Evolutionary conservation across 2,797 vertebrate species (phyloP), one percentile per base, ranked within the genome.

Genomic region (Gallirallus australis): DNA sequence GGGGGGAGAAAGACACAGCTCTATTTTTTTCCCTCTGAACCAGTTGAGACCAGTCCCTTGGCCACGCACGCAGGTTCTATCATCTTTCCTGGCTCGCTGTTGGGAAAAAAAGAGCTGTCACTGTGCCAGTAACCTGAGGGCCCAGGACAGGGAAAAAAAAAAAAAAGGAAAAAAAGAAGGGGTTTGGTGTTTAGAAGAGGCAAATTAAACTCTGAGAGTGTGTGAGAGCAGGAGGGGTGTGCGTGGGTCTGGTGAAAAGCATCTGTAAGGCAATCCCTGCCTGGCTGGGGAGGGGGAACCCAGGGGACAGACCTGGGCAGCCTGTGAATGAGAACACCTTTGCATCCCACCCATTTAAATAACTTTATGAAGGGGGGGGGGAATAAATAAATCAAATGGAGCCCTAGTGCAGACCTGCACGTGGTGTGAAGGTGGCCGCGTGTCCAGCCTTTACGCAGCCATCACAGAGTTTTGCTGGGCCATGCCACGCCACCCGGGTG

Each of bases 41-140:
- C 98, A 98, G 98, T 98, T 98, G 97, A 98, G 98, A 98, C 99
- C 97, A 98, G 98, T 98, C 98, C 98, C 97, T 98, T 98, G 98
- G 98, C 98, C 98, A 98, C 94, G 98, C 96, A 98, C 93, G 82
- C 90, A 86, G 97, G 98, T 98, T 97, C 97, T 98, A 97, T 98
- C 98, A 98, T 98, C 98, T 98, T 98, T 97, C 97, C 97, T 98
- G 97, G 96, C 97, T 98, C 86, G 52, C 97, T 97, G 96, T 95
- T 98, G 97, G 97, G 98, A 98, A 97, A 98, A 98, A 96, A 82
- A n/a, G 88, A 90, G 82, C 97, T 98, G 97, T 98, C 93, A 50
- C 96, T 10, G 94, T 94, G 96, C 97, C 97, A 98, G 98, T 98
- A 98, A 98, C 98, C 98, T 93, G 97, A 98, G 98, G 98, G 98